Percentiles rank a stretch among this genome's conserved stretches.
Conservation (phyloP, 2,113 vertebrate species). For the Coturnix japonica region DNA sequence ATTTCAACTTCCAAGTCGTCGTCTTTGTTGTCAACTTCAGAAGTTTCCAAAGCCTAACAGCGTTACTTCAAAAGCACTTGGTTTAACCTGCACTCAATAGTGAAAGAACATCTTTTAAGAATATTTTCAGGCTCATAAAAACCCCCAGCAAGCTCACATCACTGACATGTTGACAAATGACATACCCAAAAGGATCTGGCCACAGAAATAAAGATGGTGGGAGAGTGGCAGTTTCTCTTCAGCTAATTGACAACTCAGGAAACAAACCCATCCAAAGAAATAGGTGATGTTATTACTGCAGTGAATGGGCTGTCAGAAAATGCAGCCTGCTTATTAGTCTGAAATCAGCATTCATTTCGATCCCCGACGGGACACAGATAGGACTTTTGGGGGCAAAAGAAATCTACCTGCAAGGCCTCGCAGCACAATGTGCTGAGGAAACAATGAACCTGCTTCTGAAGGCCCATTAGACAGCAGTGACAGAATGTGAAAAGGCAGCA, state of each 20-base stretch:
- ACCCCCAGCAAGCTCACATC: background rate
- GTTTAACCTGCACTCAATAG: slow-evolving; percentile 44
- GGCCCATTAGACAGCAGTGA: background rate
- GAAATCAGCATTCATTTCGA: slow-evolving; percentile 25
- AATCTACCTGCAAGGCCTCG: background rate
- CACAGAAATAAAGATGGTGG: slow-evolving; percentile 35
- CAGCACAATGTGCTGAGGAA: background rate
- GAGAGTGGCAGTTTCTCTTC: slow-evolving; percentile 52
- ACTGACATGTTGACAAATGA: slow-evolving; percentile 58
- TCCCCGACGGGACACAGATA: background rate
- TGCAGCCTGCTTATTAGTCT: background rate
- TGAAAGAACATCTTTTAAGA: slow-evolving; percentile 60
- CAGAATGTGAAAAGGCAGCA: background rate
- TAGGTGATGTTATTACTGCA: slow-evolving; percentile 26
- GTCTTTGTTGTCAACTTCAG: slow-evolving; percentile 44
- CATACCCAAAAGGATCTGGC: slow-evolving; percentile 7
- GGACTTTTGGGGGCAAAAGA: background rate
- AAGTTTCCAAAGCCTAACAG: slow-evolving; percentile 47
- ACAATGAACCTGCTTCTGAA: background rate
- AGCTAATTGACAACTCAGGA: slow-evolving; percentile 69
- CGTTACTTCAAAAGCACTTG: slow-evolving; percentile 28
- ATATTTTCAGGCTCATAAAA: slow-evolving; percentile 37
- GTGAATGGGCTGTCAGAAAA: slow-evolving; percentile 53
- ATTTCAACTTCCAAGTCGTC: background rate
- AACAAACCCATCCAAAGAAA: slow-evolving; percentile 59